phyloP scores from a whole-genome alignment of 2,888 invertebrate genomes.

The Alitta virens region DNA sequence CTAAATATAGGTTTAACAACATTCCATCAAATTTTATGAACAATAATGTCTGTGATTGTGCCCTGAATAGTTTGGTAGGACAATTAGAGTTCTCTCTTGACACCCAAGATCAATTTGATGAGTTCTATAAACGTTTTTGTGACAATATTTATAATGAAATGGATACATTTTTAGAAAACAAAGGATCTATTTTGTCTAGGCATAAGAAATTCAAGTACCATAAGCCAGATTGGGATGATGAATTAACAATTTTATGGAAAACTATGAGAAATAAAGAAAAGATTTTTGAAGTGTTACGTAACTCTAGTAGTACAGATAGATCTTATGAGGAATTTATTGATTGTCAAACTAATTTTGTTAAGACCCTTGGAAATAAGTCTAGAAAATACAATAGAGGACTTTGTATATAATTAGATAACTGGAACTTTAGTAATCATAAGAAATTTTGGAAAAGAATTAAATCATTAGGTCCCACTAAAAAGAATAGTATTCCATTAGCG shows the following conservation, averaged over 20 bases:
- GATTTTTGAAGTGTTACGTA: neutral
- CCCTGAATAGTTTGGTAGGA: neutral
- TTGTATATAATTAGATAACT: neutral
- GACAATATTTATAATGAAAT: neutral
- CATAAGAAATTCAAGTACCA: neutral
- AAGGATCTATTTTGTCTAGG: neutral
- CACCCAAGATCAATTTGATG: neutral
- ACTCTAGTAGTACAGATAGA: neutral
- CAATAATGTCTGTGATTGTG: neutral
- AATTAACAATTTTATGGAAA: neutral
- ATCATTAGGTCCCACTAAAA: neutral
- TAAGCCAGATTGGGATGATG: neutral
- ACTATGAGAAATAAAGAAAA: neutral
- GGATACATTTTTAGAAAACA: neutral
- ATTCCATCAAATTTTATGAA: neutral
- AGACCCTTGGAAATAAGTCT: neutral
- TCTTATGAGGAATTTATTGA: neutral
- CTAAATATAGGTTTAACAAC: neutral
- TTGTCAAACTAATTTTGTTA: neutral
- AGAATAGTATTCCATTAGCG: neutral
- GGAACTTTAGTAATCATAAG: neutral
- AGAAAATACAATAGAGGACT: neutral
- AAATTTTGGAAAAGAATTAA: neutral
- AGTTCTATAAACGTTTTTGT: neutral
- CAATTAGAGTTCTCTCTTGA: neutral